Base-by-base conservation (phyloP, 2,888 invertebrate species). In the Crioceris asparagi region DNA sequence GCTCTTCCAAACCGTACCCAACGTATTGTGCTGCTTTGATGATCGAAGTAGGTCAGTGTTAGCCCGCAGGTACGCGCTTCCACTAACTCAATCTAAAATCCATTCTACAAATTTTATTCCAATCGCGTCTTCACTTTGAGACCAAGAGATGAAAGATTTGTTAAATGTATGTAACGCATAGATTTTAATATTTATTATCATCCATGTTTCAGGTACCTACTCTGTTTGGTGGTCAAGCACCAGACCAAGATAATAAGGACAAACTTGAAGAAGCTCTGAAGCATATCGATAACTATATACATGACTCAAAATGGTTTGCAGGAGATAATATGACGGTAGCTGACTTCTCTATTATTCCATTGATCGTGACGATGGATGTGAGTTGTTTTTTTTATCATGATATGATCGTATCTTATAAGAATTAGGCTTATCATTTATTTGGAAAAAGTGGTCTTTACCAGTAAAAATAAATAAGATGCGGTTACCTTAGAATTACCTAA, bases 301-400 rank as follows among this genome's bases (percentile, higher is more conserved):
- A 72, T 12, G 70, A 71, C 2, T 66, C 65, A n/a, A 62, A 70
- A 5, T 83, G 74, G 60, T 72, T 74, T 1, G 81, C 80, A 5
- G 83, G 82, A 4, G 70, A 77, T 35, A 67, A 74, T 39, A 56
- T 83, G 39, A 81, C 83, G 1, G 68, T 83, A 12, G 83, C 83
- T 3, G 84, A 84, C 55, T 70, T 79, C 45, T 60, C 73, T 23
- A 70, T 81, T 3, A 64, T 74, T 10, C 69, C 77, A 7, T 69
- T 74, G 8, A 62, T 83, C 10, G 69, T 73, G 19, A 72, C 75
- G 42, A 62, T 74, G 32, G 74, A 75, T 45, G 78, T 77, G 61
- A 62, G 38, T 29, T 35, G 18, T 12, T 15, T 27, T 2, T 15
- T 36, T 37, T 18, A 25, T 11, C 6, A 25, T 6, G 4, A 3